A percentile compares a stretch with the other conserved stretches of the same genome.
Evolutionary conservation across 2,113 vertebrate genomes (phyloP).

Genomic region (Podarcis cretensis): DNA sequence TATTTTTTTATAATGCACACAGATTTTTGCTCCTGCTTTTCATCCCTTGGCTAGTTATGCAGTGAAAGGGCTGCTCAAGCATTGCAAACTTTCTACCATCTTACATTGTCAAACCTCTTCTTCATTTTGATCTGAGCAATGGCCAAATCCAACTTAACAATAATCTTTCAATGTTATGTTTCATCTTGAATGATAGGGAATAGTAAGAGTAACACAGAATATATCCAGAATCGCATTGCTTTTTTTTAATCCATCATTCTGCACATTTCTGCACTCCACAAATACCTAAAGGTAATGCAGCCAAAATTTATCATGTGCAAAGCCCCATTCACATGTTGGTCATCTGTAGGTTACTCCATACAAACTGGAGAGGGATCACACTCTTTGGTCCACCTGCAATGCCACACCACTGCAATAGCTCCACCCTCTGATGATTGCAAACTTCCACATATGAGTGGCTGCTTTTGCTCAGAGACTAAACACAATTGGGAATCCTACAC

Average conservation of each 20-base stretch:
- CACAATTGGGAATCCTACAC: too few species aligned
- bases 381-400: too few species aligned
- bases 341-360: too few species aligned
- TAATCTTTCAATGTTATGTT: background rate
- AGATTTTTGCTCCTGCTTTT: background rate
- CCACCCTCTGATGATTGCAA: too few species aligned
- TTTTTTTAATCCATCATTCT: background rate
- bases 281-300: background rate
- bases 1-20: background rate
- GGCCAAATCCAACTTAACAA: background rate
- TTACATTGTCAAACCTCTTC: background rate
- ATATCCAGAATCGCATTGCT: background rate
- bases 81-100: background rate
- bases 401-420: too few species aligned
- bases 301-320: too few species aligned
- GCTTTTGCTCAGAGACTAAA: too few species aligned
- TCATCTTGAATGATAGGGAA: background rate
- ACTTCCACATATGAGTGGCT: too few species aligned
- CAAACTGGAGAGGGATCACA: too few species aligned
- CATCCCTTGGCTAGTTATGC: background rate
- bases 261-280: background rate
- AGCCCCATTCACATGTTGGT: too few species aligned
- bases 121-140: constrained; percentile 16
- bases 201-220: background rate
- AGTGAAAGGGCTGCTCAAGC: background rate